Base-by-base conservation (phyloP, 37 sponge, comb jelly and placozoan genomes). In the Crambe crambe region DNA sequence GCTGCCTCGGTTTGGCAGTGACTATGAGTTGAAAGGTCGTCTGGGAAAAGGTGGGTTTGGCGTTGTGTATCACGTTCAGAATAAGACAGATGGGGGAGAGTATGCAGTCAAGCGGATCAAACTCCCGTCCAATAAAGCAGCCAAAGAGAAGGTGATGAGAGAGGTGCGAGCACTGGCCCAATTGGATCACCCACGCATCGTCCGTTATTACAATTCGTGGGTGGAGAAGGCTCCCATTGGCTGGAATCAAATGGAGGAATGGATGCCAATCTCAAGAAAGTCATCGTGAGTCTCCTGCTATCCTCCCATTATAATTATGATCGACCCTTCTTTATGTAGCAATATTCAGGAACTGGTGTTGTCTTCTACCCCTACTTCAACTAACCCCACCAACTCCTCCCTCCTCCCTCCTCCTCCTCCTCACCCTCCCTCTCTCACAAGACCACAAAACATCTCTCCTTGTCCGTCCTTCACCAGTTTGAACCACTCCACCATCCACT, bases 1-100 rank as follows among this genome's bases (percentile, higher is more conserved):
- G 6, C 17, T 73, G 27, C 17, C 59, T n/a, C 65, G 88, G 61
- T 74, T 88, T 82, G 88, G 75, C 4, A 80, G 43, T 40, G 95
- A 97, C 57, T 97, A 88, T 82, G 87, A 91, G 18, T 42, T 81
- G n/a, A 58, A 67, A 30, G 84, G 74, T 31, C 47, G 54, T 34
- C 77, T 97, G 42, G 97, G 97, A 6, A 77, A 73, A 38, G 97
- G 97, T 58, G 97, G 94, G 1, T 97, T 89, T 85, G 97, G 94
- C 12, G 84, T 89, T 6, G 97, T 97, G 47, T 94, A 90, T 58
- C 86, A 90, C 47, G 95, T 83, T 15, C 58, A 67, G 22, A 84
- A 97, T 65, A 83, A 72, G 60, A 56, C 85, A n/a, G 92, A 94
- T 61, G 87, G 78, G 5, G 65, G 82, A 18, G 82, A 90, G 20